Percentiles rank a stretch among this genome's conserved stretches.
These are phyloP conservation scores for Cynopterus brachyotis DNA, from an alignment of 2,113 vertebrate species.

Conservation along the genomic window DNA sequence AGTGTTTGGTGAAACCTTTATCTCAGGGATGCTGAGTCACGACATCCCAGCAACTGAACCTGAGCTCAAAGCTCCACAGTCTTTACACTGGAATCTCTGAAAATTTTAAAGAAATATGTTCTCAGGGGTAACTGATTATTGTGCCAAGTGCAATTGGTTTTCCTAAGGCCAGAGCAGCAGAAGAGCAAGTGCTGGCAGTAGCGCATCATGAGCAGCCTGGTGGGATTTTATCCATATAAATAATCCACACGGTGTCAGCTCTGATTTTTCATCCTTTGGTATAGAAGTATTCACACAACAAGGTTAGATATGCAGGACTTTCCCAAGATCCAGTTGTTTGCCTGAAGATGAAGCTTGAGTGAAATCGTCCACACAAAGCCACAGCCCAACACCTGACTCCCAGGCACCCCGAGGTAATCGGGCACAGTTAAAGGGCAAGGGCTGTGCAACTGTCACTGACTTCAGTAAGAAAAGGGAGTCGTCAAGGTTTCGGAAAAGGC, in stretches of 20 bases:
- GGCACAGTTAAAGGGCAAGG: background rate
- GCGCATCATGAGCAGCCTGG: background rate
- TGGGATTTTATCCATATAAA: constrained; percentile 62
- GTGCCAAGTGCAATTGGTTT: background rate
- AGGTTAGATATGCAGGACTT: background rate
- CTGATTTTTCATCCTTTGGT: constrained; percentile 46
- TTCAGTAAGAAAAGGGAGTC: background rate
- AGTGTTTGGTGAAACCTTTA: background rate
- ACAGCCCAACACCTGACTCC: accelerated
- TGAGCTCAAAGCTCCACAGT: background rate
- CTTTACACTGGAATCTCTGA: background rate
- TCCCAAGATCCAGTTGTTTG: background rate
- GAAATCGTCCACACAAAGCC: background rate
- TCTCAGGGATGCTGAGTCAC: background rate
- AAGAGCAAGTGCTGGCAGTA: constrained; percentile 17
- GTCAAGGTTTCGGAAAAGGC: background rate
- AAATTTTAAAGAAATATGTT: constrained; percentile 9
- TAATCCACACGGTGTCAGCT: constrained; percentile 67
- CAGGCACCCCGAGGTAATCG: background rate
- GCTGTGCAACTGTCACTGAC: background rate
- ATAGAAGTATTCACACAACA: constrained; percentile 20
- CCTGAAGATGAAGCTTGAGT: background rate
- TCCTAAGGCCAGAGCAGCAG: background rate
- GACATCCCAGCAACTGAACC: background rate
- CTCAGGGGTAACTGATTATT: background rate